Base-by-base conservation (phyloP, 2,888 invertebrate species). In the Orgyia antiqua region DNA sequence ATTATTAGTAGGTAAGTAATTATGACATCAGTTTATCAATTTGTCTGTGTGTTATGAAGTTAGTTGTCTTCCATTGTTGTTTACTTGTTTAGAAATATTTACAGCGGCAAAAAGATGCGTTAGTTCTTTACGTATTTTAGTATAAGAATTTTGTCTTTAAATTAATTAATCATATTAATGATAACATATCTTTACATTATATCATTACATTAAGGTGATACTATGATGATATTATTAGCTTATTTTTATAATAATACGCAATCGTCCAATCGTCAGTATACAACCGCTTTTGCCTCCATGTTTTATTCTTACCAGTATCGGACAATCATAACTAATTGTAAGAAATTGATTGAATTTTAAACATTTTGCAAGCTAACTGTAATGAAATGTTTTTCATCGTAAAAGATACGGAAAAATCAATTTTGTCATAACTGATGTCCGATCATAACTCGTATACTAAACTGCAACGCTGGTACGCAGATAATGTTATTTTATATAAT, bases 381-480 rank as follows among this genome's bases (percentile, higher is more conserved):
- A n/a, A n/a, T n/a, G n/a, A n/a, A n/a, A n/a, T n/a, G n/a, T n/a
- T n/a, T n/a, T n/a, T n/a, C n/a, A n/a, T n/a, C n/a, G n/a, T n/a
- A n/a, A n/a, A n/a, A n/a, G n/a, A n/a, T n/a, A n/a, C n/a, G n/a
- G n/a, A n/a, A n/a, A n/a, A n/a, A n/a, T n/a, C n/a, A n/a, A n/a
- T n/a, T n/a, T n/a, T 20, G 9, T 5, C 20, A n/a, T 7, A 15
- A 6, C 3, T 15, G 4, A 6, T 8, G 20, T 20, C n/a, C n/a
- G n/a, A 2, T 6, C 15, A 15, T n/a, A 20, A 20, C 9, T 8
- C 32, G 44, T 53, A 62, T 54, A 63, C 58, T 64, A 58, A 40
- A 42, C 38, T 39, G 63, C 52, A 62, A 68, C 59, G 59, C 68
- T 61, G 54, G 63, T 68, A 65, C 65, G 64, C 68, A 43, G 50